Base-by-base conservation (phyloP, 2,113 vertebrate species). In the Myotis yumanensis region DNA sequence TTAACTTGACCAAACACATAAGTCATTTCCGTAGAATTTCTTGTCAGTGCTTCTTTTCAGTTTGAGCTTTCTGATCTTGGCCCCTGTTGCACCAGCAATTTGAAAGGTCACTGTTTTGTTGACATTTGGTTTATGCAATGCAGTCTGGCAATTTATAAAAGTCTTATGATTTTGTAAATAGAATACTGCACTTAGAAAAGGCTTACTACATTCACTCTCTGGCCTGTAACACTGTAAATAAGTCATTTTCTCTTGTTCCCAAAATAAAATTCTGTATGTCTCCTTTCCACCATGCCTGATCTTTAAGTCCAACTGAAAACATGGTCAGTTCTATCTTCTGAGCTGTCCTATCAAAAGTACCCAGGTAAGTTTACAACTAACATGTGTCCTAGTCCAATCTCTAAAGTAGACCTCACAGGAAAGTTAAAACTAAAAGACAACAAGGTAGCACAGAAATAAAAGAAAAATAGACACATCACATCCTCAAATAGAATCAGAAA, bases 41-140 rank as follows among this genome's bases (percentile, higher is more conserved):
- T 92, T 94, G 85, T 95, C 76, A 77, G 92, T 93, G 77, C 90
- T 96, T 95, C 77, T 93, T 94, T 90, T 90, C 92, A 79, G 81
- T 92, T 96, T 77, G 88, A 97, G 88, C 84, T 92, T 93, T 97
- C 85, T 91, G 82, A 96, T 95, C 94, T 92, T 28, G 0, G 40
- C 51, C 90, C 93, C 87, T 90, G 69, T 92, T 93, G 79, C 0
- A 1, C 88, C 82, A 81, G 90, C 82, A 86, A 97, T 97, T 80
- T 95, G 79, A 97, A 97, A 97, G 95, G 93, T 97, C 95, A 97
- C 43, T 89, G 69, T 69, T 92, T 51, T 71, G 90, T 64, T 95
- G 90, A 93, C 82, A 97, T 97, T 97, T 97, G 89, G 77, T 93
- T 92, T 95, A 90, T 89, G 92, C 79, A 96, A 89, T 69, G 64